Conservation (phyloP, 2,113 vertebrate genomes). For the Takifugu bimaculatus region DNA sequence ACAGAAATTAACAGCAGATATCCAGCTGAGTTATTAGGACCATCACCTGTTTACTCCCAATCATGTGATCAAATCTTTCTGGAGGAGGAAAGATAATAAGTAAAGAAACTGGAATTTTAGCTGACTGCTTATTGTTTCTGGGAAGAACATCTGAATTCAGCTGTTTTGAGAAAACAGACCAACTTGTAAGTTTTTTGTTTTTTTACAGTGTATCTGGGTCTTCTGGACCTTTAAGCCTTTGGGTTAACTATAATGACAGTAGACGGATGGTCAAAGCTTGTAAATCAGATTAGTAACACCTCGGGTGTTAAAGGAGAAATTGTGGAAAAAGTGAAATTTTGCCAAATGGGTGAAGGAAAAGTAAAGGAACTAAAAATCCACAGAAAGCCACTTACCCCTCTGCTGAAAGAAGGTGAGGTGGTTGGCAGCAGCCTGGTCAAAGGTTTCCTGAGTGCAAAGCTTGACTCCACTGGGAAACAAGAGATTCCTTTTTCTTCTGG, state of each 20-base stretch:
- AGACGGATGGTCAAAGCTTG: conserved; percentile 5
- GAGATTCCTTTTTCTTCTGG: conserved; percentile 76
- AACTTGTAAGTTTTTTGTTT: neutral
- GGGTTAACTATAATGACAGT: conserved; percentile 4
- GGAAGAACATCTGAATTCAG: neutral
- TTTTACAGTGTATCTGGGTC: neutral
- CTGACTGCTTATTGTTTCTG: too few relatives aligned
- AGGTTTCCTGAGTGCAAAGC: conserved; percentile 84
- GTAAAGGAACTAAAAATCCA: neutral
- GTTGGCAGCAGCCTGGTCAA: conserved; percentile 80
- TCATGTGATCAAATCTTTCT: neutral
- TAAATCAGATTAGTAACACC: conserved; percentile 8
- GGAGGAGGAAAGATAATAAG: neutral
- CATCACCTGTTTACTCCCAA: too few relatives aligned
- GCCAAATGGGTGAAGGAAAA: neutral
- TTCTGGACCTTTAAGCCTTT: conserved; percentile 25
- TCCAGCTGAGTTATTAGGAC: too few relatives aligned
- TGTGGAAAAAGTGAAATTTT: neutral
- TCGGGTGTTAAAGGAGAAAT: neutral
- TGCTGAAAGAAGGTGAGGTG: conserved; percentile 88
- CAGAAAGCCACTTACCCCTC: conserved; percentile 74
- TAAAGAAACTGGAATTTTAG: too few relatives aligned
- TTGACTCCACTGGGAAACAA: conserved; percentile 88
- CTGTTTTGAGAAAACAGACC: too few relatives aligned
- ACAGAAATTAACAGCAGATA: conserved; percentile 11